A percentile compares a stretch with the other conserved stretches of the same genome.
phyloP scores from a whole-genome alignment of 2,113 vertebrate genomes.

The Nycticebus coucang region DNA sequence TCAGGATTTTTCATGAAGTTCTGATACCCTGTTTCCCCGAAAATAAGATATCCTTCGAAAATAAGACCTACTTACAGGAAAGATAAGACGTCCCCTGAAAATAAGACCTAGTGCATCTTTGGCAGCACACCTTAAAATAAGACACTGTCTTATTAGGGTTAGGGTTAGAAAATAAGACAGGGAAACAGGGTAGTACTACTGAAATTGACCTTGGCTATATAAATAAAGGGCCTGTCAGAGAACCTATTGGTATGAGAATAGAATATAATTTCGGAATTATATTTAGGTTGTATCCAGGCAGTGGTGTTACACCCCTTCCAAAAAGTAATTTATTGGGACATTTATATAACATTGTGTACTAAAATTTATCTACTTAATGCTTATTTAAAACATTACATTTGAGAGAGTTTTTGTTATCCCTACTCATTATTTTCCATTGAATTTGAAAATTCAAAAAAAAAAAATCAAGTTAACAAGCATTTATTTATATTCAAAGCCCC shows the following conservation, averaged over 20 bases:
- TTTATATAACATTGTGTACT: not conserved
- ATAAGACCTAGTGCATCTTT: no score
- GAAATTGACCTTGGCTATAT: not conserved
- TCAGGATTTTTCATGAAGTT: conserved; percentile 1
- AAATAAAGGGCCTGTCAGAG: not conserved
- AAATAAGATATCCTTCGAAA: no score
- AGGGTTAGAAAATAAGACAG: no score
- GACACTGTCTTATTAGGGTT: no score
- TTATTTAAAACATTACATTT: conserved; percentile 33
- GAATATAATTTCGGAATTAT: not conserved
- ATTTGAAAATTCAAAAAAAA: not conserved
- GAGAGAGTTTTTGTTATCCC: not conserved
- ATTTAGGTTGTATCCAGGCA: not conserved
- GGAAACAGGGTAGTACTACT: no score
- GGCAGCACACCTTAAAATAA: no score
- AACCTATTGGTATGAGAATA: not conserved
- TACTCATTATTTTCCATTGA: conserved; percentile 30
- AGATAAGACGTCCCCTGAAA: no score
- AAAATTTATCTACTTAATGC: not conserved
- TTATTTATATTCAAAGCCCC: not conserved
- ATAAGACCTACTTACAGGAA: no score
- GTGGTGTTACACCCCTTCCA: not conserved
- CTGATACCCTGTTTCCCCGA: no score
- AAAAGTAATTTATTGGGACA: conserved; percentile 1
- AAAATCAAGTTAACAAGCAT: not conserved